phyloP scores from a whole-genome alignment of 2,113 vertebrate species.

The Lota lota region DNA sequence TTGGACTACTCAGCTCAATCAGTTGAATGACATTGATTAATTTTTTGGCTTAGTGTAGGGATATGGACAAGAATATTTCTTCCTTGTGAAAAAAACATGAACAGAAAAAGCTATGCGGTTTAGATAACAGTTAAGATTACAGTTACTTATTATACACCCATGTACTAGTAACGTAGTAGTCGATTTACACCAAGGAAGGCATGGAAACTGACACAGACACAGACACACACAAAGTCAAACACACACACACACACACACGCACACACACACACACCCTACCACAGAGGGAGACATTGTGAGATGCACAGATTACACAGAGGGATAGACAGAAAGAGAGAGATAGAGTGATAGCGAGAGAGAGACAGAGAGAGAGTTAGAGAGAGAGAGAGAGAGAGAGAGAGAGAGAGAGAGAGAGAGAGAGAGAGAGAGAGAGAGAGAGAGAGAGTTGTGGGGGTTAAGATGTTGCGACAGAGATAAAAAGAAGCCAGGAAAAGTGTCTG shows the following conservation, averaged over 20 bases:
- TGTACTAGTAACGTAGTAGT: neutral
- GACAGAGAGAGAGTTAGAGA: no score
- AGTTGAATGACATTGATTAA: no score
- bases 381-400: no score
- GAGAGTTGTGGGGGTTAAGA: slow-evolving; percentile 5
- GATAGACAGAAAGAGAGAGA: neutral
- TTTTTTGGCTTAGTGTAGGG: no score
- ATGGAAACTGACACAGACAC: slow-evolving; percentile 10
- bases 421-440: neutral
- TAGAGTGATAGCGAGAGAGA: no score
- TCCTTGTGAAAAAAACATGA: no score
- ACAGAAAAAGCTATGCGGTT: no score
- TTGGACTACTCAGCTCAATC: no score
- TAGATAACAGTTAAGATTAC: no score
- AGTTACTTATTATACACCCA: no score
- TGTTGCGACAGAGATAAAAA: slow-evolving; percentile 33
- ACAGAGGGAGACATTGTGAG: slow-evolving; percentile 20
- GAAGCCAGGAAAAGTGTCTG: slow-evolving; percentile 27
- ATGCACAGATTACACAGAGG: neutral
- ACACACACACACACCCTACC: slow-evolving; percentile 4
- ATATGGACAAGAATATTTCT: no score
- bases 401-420: no score
- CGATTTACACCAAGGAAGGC: neutral
- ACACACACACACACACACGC: neutral
- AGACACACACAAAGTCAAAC: neutral